Evolutionary conservation across 2,797 vertebrate species (phyloP), one percentile per base, ranked within the genome.

Genomic region (Scomberomorus guttatus): DNA sequence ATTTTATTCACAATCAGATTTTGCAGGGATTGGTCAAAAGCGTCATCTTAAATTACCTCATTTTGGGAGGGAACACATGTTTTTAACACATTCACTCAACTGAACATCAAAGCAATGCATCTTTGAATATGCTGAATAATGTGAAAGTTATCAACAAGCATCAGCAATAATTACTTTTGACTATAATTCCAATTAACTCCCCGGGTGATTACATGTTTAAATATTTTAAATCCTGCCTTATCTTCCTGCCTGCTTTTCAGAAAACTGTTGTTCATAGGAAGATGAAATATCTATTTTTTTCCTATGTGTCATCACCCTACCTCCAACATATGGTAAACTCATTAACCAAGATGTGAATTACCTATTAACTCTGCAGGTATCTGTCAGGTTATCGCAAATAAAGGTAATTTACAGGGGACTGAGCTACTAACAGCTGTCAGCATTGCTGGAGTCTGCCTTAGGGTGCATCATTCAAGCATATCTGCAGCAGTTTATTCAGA

Each of bases 121-220:
- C 61, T 55, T 5, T 76, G 61, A 63, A 74, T 32, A 7, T 1
- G 1, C 42, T 29, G 58, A 72, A 79, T 79, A 77, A 62, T 22
- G 12, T 32, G n/a, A n/a, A 22, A 55, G 67, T 77, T 81, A 64
- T 68, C 80, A 79, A 80, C 82, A 73, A 80, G 72, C 73, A 68
- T 88, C 77, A 54, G 66, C 75, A 63, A 59, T 86, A 87, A 91
- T 87, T 84, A 88, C 58, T 64, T 91, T 75, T 65, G 72, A 83
- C 83, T 80, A 55, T 70, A 81, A 89, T 84, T 87, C 65, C 78
- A 88, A 89, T 90, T 85, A 81, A 84, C 79, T 85, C 80, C 24
- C 22, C 1, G 24, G 69, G 69, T 61, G 51, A 79, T 68, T 81
- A 80, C 34, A 46, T 68, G 46, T 69, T 86, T 75, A 62, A 75